Evolutionary conservation across 2,113 vertebrate genomes (phyloP).

Genomic region (Eurypyga helias): DNA sequence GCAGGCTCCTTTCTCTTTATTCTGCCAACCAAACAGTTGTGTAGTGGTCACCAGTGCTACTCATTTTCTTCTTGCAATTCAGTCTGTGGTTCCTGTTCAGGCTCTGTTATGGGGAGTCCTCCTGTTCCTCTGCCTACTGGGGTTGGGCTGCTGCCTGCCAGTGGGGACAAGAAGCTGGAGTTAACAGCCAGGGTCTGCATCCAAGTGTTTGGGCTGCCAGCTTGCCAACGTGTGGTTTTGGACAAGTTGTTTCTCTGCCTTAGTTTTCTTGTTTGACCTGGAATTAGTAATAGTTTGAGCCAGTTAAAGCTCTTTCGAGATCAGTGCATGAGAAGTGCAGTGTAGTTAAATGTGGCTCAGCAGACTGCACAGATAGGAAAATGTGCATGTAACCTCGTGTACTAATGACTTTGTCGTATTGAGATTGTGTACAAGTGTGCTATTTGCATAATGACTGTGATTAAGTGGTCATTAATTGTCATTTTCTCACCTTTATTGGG

Average conservation of each 20-base stretch:
- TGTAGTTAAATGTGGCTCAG: background rate
- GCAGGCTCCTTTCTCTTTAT: background rate
- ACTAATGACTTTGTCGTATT: background rate
- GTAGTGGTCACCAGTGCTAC: fast-evolving
- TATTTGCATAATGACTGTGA: background rate
- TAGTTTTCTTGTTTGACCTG: background rate
- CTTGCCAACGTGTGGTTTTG: background rate
- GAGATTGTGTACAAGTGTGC: background rate
- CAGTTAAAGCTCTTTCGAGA: background rate
- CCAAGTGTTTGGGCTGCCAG: background rate
- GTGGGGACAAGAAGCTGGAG: background rate
- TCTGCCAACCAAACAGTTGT: background rate
- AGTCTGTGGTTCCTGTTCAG: background rate
- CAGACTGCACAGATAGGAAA: fast-evolving
- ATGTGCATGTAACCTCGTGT: background rate
- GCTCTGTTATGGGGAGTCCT: background rate
- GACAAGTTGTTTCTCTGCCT: background rate
- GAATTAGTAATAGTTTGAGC: background rate
- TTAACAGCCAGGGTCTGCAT: background rate
- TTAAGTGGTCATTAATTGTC: background rate
- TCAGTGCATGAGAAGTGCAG: background rate
- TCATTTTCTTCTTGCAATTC: background rate
- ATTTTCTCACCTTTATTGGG: background rate
- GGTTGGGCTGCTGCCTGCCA: background rate
- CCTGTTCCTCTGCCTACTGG: background rate